These are phyloP conservation scores for Ectropis crepuscularia DNA, from an alignment of 2,888 invertebrate species.

Conservation along the genomic window DNA sequence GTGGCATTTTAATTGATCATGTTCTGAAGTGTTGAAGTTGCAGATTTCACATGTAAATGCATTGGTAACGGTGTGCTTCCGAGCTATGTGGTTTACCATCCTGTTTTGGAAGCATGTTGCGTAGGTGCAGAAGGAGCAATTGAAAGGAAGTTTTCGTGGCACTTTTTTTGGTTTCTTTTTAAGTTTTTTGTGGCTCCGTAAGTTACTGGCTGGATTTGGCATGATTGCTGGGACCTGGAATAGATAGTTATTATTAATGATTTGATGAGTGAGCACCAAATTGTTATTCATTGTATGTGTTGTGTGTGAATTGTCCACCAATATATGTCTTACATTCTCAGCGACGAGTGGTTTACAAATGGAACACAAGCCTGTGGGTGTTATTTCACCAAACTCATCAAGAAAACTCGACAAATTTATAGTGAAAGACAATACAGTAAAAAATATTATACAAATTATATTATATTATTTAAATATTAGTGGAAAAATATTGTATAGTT, in stretches of 20 bases:
- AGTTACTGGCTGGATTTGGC: neutral
- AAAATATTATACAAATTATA: no score
- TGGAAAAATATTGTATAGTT: no score
- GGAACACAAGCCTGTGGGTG: no score
- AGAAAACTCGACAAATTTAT: no score
- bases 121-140: conserved; percentile 8
- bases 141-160: neutral
- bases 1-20: neutral
- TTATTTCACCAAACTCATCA: no score
- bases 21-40: neutral
- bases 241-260: neutral
- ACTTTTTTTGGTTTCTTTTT: neutral
- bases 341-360: no score
- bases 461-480: no score
- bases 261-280: no score
- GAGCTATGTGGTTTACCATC: conserved; percentile 5
- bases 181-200: conserved; percentile 2
- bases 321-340: no score
- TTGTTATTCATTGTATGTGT: no score
- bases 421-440: no score
- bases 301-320: no score
- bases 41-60: conserved; percentile 3
- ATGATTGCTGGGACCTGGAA: neutral
- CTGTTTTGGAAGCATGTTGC: neutral
- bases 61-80: neutral